These are phyloP conservation scores for Pachyramphus minor DNA, from an alignment of 2,113 vertebrate species.

Conservation along the genomic window DNA sequence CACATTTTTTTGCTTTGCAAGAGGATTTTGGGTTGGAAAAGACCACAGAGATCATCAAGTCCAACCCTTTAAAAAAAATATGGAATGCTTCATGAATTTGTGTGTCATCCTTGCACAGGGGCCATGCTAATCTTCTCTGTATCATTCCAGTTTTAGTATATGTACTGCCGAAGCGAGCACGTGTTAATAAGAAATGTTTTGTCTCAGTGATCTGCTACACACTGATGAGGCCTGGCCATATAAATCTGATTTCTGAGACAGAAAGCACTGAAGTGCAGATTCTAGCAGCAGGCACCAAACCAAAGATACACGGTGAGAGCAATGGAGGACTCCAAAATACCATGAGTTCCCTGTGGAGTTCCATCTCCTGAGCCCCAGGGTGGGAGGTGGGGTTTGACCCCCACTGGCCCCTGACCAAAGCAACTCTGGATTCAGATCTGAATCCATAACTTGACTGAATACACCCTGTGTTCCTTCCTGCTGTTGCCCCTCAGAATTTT, in stretches of 20 bases:
- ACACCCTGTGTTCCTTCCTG: not conserved
- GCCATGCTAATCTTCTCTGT: conserved; percentile 20
- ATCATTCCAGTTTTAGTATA: not conserved
- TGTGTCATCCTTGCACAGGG: conserved; percentile 68
- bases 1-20: not conserved
- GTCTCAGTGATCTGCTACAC: not conserved
- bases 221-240: not conserved
- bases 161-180: conserved; percentile 53
- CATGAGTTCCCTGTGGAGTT: not conserved
- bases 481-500: not conserved
- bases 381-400: not conserved
- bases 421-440: not conserved
- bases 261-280: too few relatives aligned
- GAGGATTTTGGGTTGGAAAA: too few relatives aligned
- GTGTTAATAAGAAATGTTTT: too few relatives aligned
- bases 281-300: not conserved
- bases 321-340: not conserved
- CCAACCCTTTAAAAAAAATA: not conserved
- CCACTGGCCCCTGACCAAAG: too few relatives aligned
- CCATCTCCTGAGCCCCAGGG: not conserved
- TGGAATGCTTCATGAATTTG: conserved; percentile 69
- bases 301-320: not conserved
- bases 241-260: not conserved
- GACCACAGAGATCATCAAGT: too few relatives aligned
- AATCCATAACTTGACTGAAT: not conserved